phyloP scores from a whole-genome alignment of 2,113 vertebrate genomes.

The Mastomys coucha region DNA sequence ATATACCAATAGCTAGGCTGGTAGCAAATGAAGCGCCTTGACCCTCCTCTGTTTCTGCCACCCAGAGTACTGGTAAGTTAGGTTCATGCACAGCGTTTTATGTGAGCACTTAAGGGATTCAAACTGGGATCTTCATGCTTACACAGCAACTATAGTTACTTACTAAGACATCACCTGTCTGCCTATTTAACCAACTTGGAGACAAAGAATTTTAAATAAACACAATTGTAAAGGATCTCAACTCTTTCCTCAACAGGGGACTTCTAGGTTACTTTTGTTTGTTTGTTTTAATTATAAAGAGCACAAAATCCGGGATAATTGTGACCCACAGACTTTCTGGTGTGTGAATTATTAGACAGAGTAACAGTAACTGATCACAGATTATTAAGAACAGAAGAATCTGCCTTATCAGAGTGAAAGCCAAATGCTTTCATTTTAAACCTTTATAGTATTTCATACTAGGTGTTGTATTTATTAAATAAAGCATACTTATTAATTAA shows the following conservation, averaged over 20 bases:
- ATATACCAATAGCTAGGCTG: neutral
- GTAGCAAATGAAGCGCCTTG: neutral
- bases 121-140: too few species aligned
- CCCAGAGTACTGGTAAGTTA: neutral
- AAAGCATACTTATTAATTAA: too few species aligned
- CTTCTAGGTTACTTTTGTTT: neutral
- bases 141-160: neutral
- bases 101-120: neutral
- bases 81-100: neutral
- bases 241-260: neutral
- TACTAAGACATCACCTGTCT: neutral
- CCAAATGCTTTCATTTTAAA: neutral
- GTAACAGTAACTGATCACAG: neutral
- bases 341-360: neutral
- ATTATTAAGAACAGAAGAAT: neutral
- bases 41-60: neutral
- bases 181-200: neutral
- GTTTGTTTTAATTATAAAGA: neutral
- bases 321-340: neutral
- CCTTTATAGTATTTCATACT: neutral
- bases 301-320: neutral
- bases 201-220: constrained; percentile 34
- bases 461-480: neutral
- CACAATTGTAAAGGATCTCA: neutral
- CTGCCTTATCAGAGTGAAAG: constrained; percentile 11